Evolutionary conservation across 2,113 vertebrate genomes (phyloP), one percentile per base, ranked within the genome.

Genomic region (Nesogale talazaci): DNA sequence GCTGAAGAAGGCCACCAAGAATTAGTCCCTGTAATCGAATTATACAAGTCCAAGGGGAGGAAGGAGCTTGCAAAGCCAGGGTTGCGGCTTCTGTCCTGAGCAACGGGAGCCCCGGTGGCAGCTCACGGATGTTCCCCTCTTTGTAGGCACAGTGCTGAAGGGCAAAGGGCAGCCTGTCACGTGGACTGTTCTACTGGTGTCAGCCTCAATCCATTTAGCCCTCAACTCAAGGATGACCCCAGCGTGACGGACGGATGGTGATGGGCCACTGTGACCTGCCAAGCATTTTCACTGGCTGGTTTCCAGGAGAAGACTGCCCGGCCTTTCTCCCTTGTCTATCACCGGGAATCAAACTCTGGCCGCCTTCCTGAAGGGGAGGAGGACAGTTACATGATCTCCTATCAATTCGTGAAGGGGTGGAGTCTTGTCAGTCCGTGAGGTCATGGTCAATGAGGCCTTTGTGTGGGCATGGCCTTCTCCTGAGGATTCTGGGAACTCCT

Each of bases 1-100:
- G 46, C 46, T 52, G 46, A 34, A 94, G 92, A 92, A 86, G 31
- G 61, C 65, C 70, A 36, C 70, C 70, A 72, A 23, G 70, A 72
- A 2, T 19, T 22, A 22, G 10, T 36, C 22, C 34, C 34, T 22
- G 70, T 34, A n/a, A 72, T 19, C 19, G 34, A 36, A 72, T 23
- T 36, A 34, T 36, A 22, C 70, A 36, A 1, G 20, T 20, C 34
- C 25, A 75, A 40, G 19, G 69, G 70, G 70, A 12, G 23, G n/a
- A 19, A 36, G 23, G 40, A 22, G 23, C 27, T 59, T 52, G 25
- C 38, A n/a, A 86, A 74, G 65, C 80, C 29, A 59, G 31, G 52
- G 10, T 34, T 46, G 72, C 70, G 17, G 77, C 0, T 59, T 42
- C n/a, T 57, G 36, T 83, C n/a, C 12, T 9, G 34, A 25, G 42